Conservation (phyloP, 2,888 invertebrate species). For the Scaptomyza reducta region DNA sequence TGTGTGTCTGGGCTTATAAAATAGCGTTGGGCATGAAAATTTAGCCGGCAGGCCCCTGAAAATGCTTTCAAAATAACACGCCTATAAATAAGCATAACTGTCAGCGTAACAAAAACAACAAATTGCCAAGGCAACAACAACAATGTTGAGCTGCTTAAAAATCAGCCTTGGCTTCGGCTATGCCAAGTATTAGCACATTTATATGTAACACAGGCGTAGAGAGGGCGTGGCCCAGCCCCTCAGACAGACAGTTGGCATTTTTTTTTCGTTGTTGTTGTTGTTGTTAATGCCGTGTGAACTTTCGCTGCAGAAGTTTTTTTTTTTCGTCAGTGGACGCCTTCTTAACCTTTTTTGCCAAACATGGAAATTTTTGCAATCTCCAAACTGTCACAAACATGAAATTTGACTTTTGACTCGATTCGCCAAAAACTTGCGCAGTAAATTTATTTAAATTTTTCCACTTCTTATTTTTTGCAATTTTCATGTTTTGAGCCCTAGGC, state of each 20-base stretch:
- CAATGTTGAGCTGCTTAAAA: constrained; percentile 29
- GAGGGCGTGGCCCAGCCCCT: constrained; percentile 37
- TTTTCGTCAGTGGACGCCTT: constrained; percentile 24
- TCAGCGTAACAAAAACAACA: constrained; percentile 61
- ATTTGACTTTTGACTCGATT: constrained; percentile 54
- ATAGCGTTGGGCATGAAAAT: constrained; percentile 15
- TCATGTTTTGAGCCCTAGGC: constrained; percentile 2
- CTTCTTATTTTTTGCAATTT: constrained; percentile 6
- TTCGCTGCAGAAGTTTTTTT: constrained; percentile 27
- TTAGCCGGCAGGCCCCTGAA: constrained; percentile 32
- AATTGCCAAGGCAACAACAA: constrained; percentile 42
- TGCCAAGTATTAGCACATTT: constrained; percentile 59
- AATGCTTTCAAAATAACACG: constrained; percentile 48
- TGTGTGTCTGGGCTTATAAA: constrained; percentile 70
- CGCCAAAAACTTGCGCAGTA: constrained; percentile 32
- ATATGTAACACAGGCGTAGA: constrained; percentile 15
- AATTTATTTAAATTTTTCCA: constrained; percentile 35
- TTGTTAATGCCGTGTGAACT: constrained; percentile 51
- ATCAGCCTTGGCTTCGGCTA: constrained; percentile 36
- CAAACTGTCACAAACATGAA: constrained; percentile 67
- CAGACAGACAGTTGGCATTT: constrained; percentile 42
- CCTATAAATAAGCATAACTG: constrained; percentile 79
- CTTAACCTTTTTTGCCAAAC: constrained; percentile 53
- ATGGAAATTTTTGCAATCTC: constrained; percentile 61
- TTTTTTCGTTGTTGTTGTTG: constrained; percentile 10